A percentile compares a stretch with the other conserved stretches of the same genome.
These are phyloP conservation scores for Carposina sasakii DNA, from an alignment of 1,140 invertebrate species.

Conservation along the genomic window DNA sequence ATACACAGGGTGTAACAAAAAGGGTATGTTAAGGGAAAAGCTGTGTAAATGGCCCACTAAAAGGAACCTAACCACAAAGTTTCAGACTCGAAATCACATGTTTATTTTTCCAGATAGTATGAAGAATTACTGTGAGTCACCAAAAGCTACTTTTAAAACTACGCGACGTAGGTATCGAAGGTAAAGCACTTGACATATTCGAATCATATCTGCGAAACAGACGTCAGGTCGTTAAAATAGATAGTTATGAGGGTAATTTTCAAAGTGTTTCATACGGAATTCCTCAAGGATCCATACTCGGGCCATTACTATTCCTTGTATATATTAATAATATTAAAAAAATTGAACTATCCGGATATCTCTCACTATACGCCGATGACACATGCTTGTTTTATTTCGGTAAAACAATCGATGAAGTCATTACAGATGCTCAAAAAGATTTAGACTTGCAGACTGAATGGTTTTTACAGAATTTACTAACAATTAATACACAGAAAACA, in stretches of 20 bases:
- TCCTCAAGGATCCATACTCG: slow-evolving; percentile 6
- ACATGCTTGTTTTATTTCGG: slow-evolving; percentile 4
- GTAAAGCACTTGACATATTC: neutral
- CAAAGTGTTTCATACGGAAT: slow-evolving; percentile 4
- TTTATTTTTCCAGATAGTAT: no score
- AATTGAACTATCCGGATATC: neutral
- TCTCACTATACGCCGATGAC: slow-evolving; percentile 1
- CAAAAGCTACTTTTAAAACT: neutral
- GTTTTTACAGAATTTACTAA: neutral
- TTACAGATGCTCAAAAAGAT: neutral
- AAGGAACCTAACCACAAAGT: no score
- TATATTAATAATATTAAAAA: slow-evolving; percentile 5
- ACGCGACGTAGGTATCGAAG: neutral
- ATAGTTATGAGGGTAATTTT: neutral
- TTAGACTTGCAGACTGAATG: neutral
- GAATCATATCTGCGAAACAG: neutral
- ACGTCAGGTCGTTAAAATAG: neutral
- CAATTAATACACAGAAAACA: neutral
- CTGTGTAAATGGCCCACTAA: no score
- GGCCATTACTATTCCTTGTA: neutral
- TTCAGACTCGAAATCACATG: no score
- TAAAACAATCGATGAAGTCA: neutral
- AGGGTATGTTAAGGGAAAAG: no score
- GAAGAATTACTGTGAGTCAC: no score
- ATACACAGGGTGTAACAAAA: no score